Percentiles rank a stretch among this genome's conserved stretches.
These are phyloP conservation scores for Plebejus anna DNA, from an alignment of 2,888 invertebrate genomes.

Conservation along the genomic window DNA sequence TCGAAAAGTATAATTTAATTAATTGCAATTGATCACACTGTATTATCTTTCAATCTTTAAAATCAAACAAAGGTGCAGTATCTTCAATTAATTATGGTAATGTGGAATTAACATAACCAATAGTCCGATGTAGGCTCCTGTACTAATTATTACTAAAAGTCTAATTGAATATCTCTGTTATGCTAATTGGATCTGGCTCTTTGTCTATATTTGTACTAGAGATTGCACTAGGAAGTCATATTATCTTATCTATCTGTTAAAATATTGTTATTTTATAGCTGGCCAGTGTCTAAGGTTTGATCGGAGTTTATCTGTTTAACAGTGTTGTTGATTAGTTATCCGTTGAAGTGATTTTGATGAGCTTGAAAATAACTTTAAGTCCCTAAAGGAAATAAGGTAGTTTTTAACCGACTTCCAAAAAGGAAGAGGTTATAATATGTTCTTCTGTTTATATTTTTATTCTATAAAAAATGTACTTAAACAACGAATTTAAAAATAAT, in stretches of 20 bases:
- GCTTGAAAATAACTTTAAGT: neutral
- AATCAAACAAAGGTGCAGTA: neutral
- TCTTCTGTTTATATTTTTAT: too few species aligned
- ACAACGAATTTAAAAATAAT: too few species aligned
- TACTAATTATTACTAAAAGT: slow-evolving; percentile 43
- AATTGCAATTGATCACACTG: neutral
- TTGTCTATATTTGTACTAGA: slow-evolving; percentile 38
- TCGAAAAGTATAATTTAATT: neutral
- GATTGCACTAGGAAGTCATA: neutral
- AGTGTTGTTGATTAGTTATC: neutral
- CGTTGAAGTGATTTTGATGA: neutral
- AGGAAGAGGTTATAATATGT: too few species aligned
- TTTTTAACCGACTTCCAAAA: too few species aligned
- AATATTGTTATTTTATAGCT: neutral
- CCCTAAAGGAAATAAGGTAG: too few species aligned
- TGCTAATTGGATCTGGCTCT: slow-evolving; percentile 46
- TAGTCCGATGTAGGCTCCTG: slow-evolving; percentile 36
- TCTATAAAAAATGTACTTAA: too few species aligned
- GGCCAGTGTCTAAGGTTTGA: neutral
- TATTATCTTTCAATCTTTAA: neutral
- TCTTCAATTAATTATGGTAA: slow-evolving; percentile 38
- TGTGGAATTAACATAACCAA: slow-evolving; percentile 40
- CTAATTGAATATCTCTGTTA: slow-evolving; percentile 55
- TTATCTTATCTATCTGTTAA: neutral
- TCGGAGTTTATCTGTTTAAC: neutral